Percentiles rank a stretch among this genome's conserved stretches.
These are phyloP conservation scores for Agrochola macilenta DNA, from an alignment of 2,888 invertebrate species.

Conservation along the genomic window DNA sequence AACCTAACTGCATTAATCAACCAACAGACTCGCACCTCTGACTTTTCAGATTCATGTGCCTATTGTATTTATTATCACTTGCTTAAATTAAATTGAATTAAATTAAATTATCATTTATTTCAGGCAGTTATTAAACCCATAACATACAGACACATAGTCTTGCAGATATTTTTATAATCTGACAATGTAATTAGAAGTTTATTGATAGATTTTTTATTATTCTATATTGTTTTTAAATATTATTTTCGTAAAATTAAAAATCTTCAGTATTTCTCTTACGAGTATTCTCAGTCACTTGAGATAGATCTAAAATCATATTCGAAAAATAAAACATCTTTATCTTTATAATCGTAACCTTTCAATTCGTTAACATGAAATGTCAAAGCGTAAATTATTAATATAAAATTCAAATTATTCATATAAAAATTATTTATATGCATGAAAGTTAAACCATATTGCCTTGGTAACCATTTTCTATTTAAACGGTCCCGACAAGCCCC, in stretches of 20 bases:
- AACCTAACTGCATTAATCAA: too few species aligned
- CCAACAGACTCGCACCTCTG: too few species aligned
- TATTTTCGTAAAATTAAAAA: not conserved
- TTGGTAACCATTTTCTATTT: not conserved
- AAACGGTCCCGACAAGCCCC: constrained; percentile 13
- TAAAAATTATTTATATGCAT: not conserved
- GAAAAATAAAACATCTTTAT: not conserved
- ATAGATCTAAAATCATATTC: too few species aligned
- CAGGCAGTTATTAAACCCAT: too few species aligned
- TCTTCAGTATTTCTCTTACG: not conserved
- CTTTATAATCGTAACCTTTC: not conserved
- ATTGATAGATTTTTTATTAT: not conserved
- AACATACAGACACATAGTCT: too few species aligned
- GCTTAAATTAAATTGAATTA: too few species aligned
- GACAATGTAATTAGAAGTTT: not conserved
- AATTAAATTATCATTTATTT: too few species aligned
- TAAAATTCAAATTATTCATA: too few species aligned
- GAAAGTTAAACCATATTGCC: constrained; percentile 10
- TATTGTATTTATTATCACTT: too few species aligned
- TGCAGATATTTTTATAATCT: not conserved
- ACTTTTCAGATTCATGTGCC: too few species aligned
- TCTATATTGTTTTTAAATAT: not conserved
- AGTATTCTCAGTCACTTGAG: not conserved
- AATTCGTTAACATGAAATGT: not conserved
- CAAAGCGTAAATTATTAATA: not conserved